Conservation (phyloP, 2,113 vertebrate genomes). For the Corvus moneduloides region DNA sequence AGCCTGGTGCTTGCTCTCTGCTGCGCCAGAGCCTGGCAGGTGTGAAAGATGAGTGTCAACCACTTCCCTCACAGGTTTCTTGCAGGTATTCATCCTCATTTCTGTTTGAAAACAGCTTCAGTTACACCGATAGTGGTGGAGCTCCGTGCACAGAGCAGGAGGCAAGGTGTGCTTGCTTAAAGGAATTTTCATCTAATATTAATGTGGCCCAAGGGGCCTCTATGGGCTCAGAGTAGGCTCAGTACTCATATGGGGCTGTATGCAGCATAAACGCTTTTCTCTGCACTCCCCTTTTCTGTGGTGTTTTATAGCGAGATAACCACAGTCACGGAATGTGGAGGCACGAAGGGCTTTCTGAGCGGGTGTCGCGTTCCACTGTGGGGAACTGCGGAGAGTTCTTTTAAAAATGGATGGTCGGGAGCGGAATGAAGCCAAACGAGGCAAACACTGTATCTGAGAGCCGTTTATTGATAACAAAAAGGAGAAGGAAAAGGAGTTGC, state of each 20-base stretch:
- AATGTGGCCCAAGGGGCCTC: not conserved
- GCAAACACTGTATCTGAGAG: too few relatives aligned
- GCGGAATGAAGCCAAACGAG: too few relatives aligned
- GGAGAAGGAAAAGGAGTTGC: too few relatives aligned
- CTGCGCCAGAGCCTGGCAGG: not conserved
- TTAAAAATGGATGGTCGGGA: too few relatives aligned
- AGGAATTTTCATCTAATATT: not conserved
- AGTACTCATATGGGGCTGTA: not conserved
- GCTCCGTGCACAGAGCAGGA: fast-evolving
- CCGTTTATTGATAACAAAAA: too few relatives aligned
- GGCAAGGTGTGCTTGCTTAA: not conserved
- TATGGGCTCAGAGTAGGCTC: not conserved
- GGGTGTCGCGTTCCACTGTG: too few relatives aligned
- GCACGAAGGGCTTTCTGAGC: not conserved
- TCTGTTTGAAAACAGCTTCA: not conserved
- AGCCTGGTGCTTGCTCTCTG: not conserved
- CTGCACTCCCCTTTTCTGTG: not conserved
- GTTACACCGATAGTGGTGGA: fast-evolving
- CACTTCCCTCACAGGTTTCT: not conserved
- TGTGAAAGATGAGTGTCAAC: not conserved
- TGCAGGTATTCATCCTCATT: not conserved
- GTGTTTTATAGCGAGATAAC: not conserved
- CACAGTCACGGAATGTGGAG: fast-evolving
- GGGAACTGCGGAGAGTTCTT: too few relatives aligned
- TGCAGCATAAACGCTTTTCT: not conserved